Percentiles rank a stretch among this genome's conserved stretches.
Evolutionary conservation across 2,888 invertebrate genomes (phyloP).

Genomic region (Hanleya hanleyi): DNA sequence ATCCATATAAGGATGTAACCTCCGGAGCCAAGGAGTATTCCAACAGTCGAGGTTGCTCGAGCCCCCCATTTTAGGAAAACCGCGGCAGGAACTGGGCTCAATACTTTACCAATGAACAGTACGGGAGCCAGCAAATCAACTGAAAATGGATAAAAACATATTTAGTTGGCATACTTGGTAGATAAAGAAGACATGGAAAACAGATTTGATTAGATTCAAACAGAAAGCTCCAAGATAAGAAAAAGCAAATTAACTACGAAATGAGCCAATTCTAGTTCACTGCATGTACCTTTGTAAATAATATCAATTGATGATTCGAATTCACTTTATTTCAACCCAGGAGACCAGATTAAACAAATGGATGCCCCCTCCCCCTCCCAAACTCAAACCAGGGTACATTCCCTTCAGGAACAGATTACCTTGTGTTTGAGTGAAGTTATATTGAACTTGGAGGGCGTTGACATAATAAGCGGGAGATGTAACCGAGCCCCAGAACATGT

Average conservation of each 20-base stretch:
- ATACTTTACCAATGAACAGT: background rate
- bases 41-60: background rate
- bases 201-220: too few relatives aligned
- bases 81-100: background rate
- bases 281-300: too few relatives aligned
- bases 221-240: too few relatives aligned
- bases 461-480: background rate
- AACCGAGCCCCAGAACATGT: background rate
- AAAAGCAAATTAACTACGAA: too few relatives aligned
- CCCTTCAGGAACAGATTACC: background rate
- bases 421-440: background rate
- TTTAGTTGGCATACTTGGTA: too few relatives aligned
- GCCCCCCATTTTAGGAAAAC: background rate
- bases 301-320: too few relatives aligned
- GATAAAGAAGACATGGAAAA: too few relatives aligned
- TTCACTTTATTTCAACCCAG: too few relatives aligned
- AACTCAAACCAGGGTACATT: too few relatives aligned
- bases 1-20: background rate
- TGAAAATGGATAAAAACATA: background rate
- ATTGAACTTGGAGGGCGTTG: background rate
- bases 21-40: background rate
- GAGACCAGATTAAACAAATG: too few relatives aligned
- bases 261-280: too few relatives aligned
- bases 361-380: too few relatives aligned
- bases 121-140: background rate